Evolutionary conservation across 2,888 invertebrate genomes (phyloP).

Genomic region (Brachylomia viminalis): DNA sequence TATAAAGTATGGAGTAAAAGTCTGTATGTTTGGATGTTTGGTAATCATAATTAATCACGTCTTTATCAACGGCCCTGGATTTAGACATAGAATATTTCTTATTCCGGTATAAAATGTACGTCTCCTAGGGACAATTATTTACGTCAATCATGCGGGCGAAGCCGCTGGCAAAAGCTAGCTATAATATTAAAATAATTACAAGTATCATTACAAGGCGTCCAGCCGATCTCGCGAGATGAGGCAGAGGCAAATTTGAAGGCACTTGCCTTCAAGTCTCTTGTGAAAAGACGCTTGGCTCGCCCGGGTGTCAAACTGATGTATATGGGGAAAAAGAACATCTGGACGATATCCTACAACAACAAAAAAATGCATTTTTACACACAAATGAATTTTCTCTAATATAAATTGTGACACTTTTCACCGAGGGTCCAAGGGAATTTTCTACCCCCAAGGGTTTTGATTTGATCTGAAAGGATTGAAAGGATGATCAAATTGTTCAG

Average conservation of each 20-base stretch:
- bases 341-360: background rate
- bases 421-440: background rate
- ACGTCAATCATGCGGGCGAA: too few species aligned
- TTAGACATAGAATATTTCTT: too few species aligned
- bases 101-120: too few species aligned
- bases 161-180: too few species aligned
- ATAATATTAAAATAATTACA: background rate
- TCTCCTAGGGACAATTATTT: too few species aligned
- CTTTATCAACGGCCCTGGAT: background rate
- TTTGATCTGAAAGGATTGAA: background rate
- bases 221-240: background rate
- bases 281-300: background rate
- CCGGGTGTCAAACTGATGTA: background rate
- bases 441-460: too few species aligned
- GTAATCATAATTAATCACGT: background rate
- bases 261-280: background rate
- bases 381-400: background rate
- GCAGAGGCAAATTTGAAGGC: background rate
- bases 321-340: background rate
- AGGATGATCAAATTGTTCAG: background rate
- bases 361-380: background rate
- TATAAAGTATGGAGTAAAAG: too few species aligned
- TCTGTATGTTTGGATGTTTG: background rate
- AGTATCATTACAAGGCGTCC: background rate
- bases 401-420: background rate